Base-by-base conservation (phyloP, 2,888 invertebrate species). In the Cheilosia scutellata region DNA sequence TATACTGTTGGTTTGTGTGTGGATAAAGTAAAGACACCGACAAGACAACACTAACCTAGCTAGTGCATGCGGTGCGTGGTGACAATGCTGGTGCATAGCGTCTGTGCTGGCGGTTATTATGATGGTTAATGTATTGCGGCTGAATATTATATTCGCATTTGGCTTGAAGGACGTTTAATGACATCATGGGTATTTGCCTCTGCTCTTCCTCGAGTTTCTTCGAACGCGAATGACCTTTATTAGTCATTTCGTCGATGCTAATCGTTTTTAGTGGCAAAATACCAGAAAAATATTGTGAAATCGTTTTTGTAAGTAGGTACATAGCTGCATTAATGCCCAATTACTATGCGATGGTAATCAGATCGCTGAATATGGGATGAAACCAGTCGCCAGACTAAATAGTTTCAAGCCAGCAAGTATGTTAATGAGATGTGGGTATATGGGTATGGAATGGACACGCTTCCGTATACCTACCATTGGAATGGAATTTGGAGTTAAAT, bases 161-260 rank as follows among this genome's bases (percentile, higher is more conserved):
- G 31, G 31, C 42, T 27, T 58, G 58, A 70, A 70, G 70, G 58
- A 70, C 70, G 70, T 70, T 70, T 58, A 70, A 58, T 58, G 58
- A 70, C 70, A 70, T 57, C 33, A 57, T 31, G 44, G 6, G 33
- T n/a, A n/a, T 53, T 55, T 42, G 16, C 25, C 13, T 27, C 33
- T 20, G 16, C 47, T 47, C 20, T 31, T 44, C 57, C 11, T 57
- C 55, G 42, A 29, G 37, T 16, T 29, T 40, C n/a, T 44, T 44
- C 44, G 51, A 11, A n/a, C 33, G 60, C 7, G 44, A 33, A 25
- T 33, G 49, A 63, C 49, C 49, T 63, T 13, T 63, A 16, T 49
- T 49, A 49, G 20, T 63, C 49, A 13, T 31, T 65, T 3, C 20
- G 37, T 37, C 5, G 37, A 58, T 20, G 58, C 25, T 25, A 58